phyloP scores from a whole-genome alignment of 2,888 invertebrate genomes.

The Hemaris fuciformis region DNA sequence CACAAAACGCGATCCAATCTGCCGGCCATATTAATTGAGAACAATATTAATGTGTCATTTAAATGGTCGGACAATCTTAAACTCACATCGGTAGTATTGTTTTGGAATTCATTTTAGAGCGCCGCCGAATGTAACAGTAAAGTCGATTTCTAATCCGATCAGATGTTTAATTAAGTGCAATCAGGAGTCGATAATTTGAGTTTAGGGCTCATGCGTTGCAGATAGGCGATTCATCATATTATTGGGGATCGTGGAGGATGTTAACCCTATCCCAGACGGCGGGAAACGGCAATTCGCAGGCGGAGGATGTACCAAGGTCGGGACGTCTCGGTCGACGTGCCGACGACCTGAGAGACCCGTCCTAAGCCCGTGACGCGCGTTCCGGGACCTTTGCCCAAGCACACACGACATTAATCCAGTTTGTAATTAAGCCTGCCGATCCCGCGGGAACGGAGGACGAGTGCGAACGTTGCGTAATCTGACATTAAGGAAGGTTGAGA shows the following conservation, averaged over 20 bases:
- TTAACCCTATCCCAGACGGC: conserved; percentile 55
- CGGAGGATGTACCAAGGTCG: conserved; percentile 69
- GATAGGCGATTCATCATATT: conserved; percentile 35
- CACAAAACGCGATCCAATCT: not conserved
- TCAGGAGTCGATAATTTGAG: conserved; percentile 14
- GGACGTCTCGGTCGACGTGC: conserved; percentile 66
- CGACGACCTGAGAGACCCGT: conserved; percentile 51
- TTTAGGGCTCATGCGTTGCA: not conserved
- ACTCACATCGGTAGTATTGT: conserved; percentile 6
- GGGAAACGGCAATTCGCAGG: conserved; percentile 54
- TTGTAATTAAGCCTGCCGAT: conserved; percentile 55
- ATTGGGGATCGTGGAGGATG: conserved; percentile 49
- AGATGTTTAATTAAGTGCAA: conserved; percentile 22
- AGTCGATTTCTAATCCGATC: conserved; percentile 31
- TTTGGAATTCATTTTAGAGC: conserved; percentile 8
- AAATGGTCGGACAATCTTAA: not conserved
- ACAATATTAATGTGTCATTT: conserved; percentile 3
- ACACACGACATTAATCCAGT: conserved; percentile 37
- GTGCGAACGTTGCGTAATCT: conserved; percentile 60
- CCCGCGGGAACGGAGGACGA: conserved; percentile 42
- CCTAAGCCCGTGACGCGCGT: conserved; percentile 32
- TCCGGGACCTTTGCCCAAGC: conserved; percentile 30
- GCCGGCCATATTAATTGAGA: not conserved
- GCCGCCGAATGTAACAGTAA: conserved; percentile 9
- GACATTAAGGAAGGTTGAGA: conserved; percentile 77